Base-by-base conservation (phyloP, 2,888 invertebrate genomes). In the Orgyia antiqua region DNA sequence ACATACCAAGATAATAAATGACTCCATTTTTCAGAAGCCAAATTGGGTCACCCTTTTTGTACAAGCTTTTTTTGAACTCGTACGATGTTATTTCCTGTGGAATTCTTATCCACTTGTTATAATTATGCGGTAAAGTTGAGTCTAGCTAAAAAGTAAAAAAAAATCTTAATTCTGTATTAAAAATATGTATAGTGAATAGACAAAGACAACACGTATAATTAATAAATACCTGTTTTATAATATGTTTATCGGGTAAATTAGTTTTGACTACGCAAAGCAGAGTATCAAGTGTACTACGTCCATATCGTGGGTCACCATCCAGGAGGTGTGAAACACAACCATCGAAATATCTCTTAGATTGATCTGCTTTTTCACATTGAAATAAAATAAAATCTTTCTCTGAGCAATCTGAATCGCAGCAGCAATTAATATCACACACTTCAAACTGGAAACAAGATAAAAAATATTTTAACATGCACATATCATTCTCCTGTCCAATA, bases 401-500 rank as follows among this genome's bases (percentile, higher is more conserved):
- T 6, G 87, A 75, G 60, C 95, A 96, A 51, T 95, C 93, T 26
- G 55, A 59, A 68, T 96, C 95, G 68, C 96, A 96, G 62, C 95
- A 95, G 62, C 95, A 96, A 67, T 94, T 93, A 30, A 94, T 88
- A 71, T 96, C 94, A 74, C 96, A 96, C 19, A 83, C 76, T 49
- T 84, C 76, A 27, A 73, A 71, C 92, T 92, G 68, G 4, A 74
- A 73, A 27, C 29, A 40, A 26, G 17, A 15, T 1, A 11, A 15
- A 15, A 15, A n/a, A n/a, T n/a, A n/a, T n/a, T n/a, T n/a, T n/a
- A n/a, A n/a, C n/a, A n/a, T n/a, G n/a, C n/a, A n/a, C n/a, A n/a
- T n/a, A n/a, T n/a, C n/a, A n/a, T n/a, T n/a, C n/a, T n/a, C n/a
- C n/a, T n/a, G n/a, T n/a, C n/a, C n/a, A n/a, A n/a, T n/a, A n/a